A percentile compares a stretch with the other conserved stretches of the same genome.
phyloP scores from a whole-genome alignment of 2,797 vertebrate species.

The Borostomias antarcticus region DNA sequence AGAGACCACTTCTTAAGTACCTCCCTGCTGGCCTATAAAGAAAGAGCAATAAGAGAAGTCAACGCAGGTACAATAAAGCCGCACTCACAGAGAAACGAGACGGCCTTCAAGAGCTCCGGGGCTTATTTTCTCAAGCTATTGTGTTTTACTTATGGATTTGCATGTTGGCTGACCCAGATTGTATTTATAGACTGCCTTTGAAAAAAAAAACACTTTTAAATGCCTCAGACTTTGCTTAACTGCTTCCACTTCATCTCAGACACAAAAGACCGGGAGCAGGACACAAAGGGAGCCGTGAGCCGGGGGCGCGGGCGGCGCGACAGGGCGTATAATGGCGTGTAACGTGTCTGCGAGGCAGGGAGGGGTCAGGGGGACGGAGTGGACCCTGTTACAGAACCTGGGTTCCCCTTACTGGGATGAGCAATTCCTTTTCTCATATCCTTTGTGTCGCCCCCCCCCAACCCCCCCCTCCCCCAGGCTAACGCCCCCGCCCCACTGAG shows the following conservation, averaged over 20 bases:
- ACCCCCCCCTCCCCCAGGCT: conserved; percentile 72
- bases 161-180: not conserved
- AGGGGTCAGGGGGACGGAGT: not conserved
- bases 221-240: not conserved
- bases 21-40: conserved; percentile 5
- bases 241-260: not conserved
- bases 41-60: conserved; percentile 6
- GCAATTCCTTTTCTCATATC: not conserved
- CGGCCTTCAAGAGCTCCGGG: not conserved
- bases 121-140: not conserved
- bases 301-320: no score
- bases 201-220: not conserved
- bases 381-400: not conserved
- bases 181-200: conserved; percentile 4
- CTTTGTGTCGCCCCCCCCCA: not conserved
- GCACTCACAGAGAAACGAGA: not conserved
- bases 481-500: conserved; percentile 81
- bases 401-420: not conserved
- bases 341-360: no score
- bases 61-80: no score
- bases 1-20: not conserved
- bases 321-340: no score
- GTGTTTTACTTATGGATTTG: not conserved
- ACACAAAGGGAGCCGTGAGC: no score
- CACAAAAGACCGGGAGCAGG: no score